phyloP scores from a whole-genome alignment of 2,797 vertebrate species.

The Mergus octosetaceus region DNA sequence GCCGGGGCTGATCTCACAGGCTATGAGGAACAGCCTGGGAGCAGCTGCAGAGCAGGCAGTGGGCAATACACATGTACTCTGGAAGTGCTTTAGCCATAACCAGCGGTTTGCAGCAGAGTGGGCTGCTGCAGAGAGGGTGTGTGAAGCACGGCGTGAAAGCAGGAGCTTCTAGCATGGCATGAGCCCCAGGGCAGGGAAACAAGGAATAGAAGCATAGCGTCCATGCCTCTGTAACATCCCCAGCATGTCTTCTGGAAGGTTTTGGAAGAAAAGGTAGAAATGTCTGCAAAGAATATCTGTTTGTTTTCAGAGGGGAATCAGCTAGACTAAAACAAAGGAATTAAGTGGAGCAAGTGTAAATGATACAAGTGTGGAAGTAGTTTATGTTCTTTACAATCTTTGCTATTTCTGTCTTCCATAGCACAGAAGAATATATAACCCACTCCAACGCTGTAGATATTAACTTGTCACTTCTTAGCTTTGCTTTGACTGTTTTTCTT shows the following conservation, averaged over 20 bases:
- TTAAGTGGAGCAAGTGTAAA: background rate
- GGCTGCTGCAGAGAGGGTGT: background rate
- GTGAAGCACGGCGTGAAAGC: background rate
- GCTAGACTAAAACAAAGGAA: background rate
- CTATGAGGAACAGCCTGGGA: background rate
- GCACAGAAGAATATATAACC: background rate
- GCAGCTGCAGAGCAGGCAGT: too few relatives aligned
- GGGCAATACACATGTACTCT: background rate
- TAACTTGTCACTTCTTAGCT: background rate
- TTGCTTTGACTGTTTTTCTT: background rate
- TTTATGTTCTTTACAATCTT: background rate
- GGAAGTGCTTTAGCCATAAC: background rate
- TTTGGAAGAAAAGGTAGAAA: background rate
- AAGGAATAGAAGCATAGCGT: background rate
- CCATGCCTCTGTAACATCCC: background rate
- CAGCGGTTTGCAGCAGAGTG: background rate
- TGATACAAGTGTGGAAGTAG: background rate
- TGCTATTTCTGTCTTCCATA: background rate
- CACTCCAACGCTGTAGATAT: background rate
- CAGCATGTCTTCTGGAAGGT: background rate
- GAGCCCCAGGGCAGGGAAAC: accelerated
- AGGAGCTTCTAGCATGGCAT: accelerated
- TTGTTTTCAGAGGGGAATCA: background rate
- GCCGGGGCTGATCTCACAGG: too few relatives aligned
- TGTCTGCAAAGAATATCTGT: background rate